phyloP scores from a whole-genome alignment of 1,140 invertebrate species.

The Telenomus remus region DNA sequence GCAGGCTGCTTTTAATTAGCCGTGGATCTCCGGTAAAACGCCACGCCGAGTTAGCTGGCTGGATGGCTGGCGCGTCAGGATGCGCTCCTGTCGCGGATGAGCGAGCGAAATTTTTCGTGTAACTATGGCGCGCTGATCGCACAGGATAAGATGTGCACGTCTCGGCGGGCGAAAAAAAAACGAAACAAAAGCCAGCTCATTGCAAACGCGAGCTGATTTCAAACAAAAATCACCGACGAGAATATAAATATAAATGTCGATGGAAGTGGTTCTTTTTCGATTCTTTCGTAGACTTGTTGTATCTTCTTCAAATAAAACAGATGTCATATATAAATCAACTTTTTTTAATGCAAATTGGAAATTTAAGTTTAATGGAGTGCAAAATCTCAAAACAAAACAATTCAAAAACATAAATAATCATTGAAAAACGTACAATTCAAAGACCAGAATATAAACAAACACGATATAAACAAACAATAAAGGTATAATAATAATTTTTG shows the following conservation, averaged over 20 bases:
- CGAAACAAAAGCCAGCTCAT: neutral
- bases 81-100: constrained; percentile 48
- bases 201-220: neutral
- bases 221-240: constrained; percentile 8
- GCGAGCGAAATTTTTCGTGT: constrained; percentile 56
- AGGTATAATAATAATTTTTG: no score
- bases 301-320: no score
- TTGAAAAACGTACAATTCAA: no score
- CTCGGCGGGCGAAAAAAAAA: neutral
- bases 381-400: no score
- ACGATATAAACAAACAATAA: no score
- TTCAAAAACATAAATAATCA: no score
- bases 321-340: no score
- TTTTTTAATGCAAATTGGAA: no score
- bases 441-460: no score
- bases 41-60: constrained; percentile 47
- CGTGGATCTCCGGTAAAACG: constrained; percentile 64
- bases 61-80: constrained; percentile 51
- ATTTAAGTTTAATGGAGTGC: no score
- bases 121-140: constrained; percentile 37
- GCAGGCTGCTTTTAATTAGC: constrained; percentile 66
- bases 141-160: constrained; percentile 41
- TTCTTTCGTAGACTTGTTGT: no score
- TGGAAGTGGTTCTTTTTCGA: no score
- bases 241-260: neutral